Conservation (phyloP, 2,888 invertebrate species). For the Selenia dentaria region DNA sequence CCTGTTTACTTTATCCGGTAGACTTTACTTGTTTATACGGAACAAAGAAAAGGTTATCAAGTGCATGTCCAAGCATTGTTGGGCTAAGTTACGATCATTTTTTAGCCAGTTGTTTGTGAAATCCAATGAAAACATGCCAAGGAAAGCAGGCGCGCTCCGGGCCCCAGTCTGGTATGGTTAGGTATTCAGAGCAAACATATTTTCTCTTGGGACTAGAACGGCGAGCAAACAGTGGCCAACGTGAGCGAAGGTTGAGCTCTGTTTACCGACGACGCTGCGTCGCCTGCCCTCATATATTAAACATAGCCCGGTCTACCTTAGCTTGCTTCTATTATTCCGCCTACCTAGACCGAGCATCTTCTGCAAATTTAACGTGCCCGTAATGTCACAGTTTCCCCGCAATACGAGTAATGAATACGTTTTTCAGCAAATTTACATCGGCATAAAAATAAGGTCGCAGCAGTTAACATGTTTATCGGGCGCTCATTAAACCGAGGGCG, state of each 20-base stretch:
- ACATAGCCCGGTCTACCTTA: constrained; percentile 73
- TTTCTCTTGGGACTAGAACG: constrained; percentile 82
- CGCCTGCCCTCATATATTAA: constrained; percentile 83
- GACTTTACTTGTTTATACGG: too few species aligned
- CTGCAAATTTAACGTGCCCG: constrained; percentile 47
- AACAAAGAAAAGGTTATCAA: too few species aligned
- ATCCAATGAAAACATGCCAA: constrained; percentile 70
- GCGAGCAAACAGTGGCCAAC: constrained; percentile 77
- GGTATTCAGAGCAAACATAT: constrained; percentile 82
- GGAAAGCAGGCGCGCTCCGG: constrained; percentile 65
- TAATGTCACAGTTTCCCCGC: constrained; percentile 54
- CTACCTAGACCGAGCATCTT: constrained; percentile 37
- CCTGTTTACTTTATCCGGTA: too few species aligned
- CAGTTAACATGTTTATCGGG: constrained; percentile 84
- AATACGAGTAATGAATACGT: constrained; percentile 77
- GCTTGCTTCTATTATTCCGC: constrained; percentile 49
- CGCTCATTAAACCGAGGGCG: constrained; percentile 84
- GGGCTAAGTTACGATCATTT: constrained; percentile 23
- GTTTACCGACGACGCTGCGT: constrained; percentile 78
- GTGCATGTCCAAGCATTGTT: too few species aligned
- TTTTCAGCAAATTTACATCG: constrained; percentile 81
- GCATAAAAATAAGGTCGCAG: constrained; percentile 83
- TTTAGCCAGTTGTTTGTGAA: constrained; percentile 54
- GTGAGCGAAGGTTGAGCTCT: constrained; percentile 74
- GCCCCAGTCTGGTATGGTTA: constrained; percentile 69